Percentiles rank a stretch among this genome's conserved stretches.
These are phyloP conservation scores for Megalops cyprinoides DNA, from an alignment of 2,797 vertebrate genomes.

Conservation along the genomic window DNA sequence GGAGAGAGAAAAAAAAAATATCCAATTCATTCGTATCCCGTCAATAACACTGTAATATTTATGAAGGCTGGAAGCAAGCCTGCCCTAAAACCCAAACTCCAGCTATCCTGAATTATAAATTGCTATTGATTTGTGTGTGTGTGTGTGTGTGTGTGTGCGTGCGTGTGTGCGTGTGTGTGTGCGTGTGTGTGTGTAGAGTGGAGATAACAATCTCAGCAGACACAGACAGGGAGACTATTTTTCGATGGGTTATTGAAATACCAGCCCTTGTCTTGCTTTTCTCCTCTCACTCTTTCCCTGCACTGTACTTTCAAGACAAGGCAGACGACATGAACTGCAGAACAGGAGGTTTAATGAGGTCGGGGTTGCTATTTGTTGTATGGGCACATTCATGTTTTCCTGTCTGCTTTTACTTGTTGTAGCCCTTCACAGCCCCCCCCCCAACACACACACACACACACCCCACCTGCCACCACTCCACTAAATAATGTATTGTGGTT, in stretches of 20 bases:
- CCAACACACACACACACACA: too few species aligned
- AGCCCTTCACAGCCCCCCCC: too few species aligned
- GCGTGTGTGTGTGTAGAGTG: conserved; percentile 8
- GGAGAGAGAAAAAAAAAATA: conserved; percentile 61
- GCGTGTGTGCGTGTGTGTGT: conserved; percentile 17
- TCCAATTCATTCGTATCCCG: conserved; percentile 80
- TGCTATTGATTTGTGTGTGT: conserved; percentile 76
- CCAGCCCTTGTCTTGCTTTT: background rate
- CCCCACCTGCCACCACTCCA: too few species aligned
- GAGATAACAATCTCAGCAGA: background rate
- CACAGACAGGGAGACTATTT: background rate
- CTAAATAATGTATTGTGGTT: too few species aligned
- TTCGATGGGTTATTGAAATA: background rate
- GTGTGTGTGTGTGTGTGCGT: conserved; percentile 1
- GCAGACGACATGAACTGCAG: background rate
- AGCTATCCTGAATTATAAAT: conserved; percentile 83
- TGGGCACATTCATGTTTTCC: too few species aligned
- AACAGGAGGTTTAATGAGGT: background rate
- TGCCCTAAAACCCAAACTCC: conserved; percentile 80
- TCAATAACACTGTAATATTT: conserved; percentile 85
- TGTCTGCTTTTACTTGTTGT: too few species aligned
- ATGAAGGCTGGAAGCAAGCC: conserved; percentile 79
- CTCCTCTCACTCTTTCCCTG: background rate
- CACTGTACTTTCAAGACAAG: background rate
- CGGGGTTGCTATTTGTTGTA: background rate